Conservation (phyloP, 64 coral and sea anemone genomes). For the Pocillopora verrucosa region DNA sequence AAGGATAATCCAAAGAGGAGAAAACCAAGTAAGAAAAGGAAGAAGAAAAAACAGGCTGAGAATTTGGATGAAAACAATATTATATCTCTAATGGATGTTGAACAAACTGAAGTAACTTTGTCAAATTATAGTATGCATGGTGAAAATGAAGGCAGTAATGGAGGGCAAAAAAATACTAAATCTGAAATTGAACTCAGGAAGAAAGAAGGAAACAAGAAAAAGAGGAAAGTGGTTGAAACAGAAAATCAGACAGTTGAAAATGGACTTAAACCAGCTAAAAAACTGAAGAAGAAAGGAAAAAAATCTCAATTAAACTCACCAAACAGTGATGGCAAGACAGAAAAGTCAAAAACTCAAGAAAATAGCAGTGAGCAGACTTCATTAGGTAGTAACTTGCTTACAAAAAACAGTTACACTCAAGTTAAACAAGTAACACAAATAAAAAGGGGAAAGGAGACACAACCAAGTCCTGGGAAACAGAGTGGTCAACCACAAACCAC, state of each 20-base stretch:
- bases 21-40: slow-evolving; percentile 47
- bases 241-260: slow-evolving; percentile 18
- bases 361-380: neutral
- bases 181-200: slow-evolving; percentile 17
- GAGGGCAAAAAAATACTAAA: neutral
- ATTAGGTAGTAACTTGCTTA: neutral
- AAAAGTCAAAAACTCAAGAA: neutral
- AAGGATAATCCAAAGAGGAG: slow-evolving; percentile 64
- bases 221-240: slow-evolving; percentile 8
- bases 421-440: neutral
- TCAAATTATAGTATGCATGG: neutral
- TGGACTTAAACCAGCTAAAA: slow-evolving; percentile 8
- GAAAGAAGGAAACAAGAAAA: slow-evolving; percentile 31
- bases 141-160: neutral
- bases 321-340: neutral
- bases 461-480: slow-evolving; percentile 1
- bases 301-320: slow-evolving; percentile 1
- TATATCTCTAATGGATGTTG: neutral
- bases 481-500: neutral
- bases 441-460: neutral
- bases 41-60: slow-evolving; percentile 57
- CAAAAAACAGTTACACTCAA: neutral
- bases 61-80: neutral
- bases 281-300: slow-evolving; percentile 24
- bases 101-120: neutral